Base-by-base conservation (phyloP, 2,113 vertebrate species). In the Chauna torquata region DNA sequence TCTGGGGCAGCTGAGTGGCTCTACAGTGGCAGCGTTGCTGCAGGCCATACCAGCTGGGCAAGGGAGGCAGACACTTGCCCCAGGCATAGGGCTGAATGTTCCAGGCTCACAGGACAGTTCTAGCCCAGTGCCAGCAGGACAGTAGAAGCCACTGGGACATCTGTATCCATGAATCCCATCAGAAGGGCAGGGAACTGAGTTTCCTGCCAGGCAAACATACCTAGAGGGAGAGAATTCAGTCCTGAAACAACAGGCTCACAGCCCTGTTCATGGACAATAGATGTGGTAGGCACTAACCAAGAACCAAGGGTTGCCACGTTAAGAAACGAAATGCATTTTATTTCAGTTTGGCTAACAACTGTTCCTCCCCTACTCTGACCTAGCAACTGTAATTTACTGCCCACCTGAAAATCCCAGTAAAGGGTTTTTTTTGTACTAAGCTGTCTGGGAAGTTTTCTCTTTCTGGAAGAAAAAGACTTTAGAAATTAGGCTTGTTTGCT, bases 31-130 rank as follows among this genome's bases (percentile, higher is more conserved):
- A 68, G 95, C 90, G 6, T 32, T 94, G 40, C 88, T 96, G 57
- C 99, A 99, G 89, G 89, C 64, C 25, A 82, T 98, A 11, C 99
- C 99, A 15, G 97, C 87, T 1, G 98, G 99, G 90, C 99, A 99
- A 17, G 96, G 92, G 50, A 98, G 91, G 96, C 99, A 99, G 75
- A 28, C 15, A 3, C 97, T 94, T 15, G 98, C 98, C 14, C 99
- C 99, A 6, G 97, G 96, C 45, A 93, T 71, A 8, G 98, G 98
- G 76, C 98, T 99, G 96, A 99, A 99, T 24, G 98, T 99, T 62
- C 99, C 99, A 40, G 99, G 98, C 88, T 98, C 96, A 64, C 99
- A 99, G 38, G 99, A 98, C 45, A 99, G 52, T 57, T 99, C 98
- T 4, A 90, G 69, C 64, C 82, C 96, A 13, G 98, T 97, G 83